A percentile compares a stretch with the other conserved stretches of the same genome.
phyloP scores from a whole-genome alignment of 2,797 vertebrate species.

The Aulostomus chinensis region DNA sequence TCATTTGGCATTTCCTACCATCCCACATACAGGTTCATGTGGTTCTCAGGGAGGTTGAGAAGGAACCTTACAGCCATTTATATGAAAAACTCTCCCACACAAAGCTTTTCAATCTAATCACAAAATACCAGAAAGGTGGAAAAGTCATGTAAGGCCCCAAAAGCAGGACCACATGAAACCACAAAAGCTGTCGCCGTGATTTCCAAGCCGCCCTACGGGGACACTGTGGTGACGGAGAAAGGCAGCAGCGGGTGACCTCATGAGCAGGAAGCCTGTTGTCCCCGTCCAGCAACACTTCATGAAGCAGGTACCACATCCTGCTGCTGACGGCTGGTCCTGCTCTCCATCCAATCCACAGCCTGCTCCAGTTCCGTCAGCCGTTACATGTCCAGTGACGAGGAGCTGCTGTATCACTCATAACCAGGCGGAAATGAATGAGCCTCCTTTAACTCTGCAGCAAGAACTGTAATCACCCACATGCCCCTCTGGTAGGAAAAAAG shows the following conservation, averaged over 20 bases:
- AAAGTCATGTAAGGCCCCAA: conserved; percentile 38
- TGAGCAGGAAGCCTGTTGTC: conserved; percentile 57
- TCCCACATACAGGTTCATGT: too few relatives aligned
- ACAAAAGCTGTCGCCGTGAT: conserved; percentile 19
- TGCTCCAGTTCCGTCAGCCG: conserved; percentile 44
- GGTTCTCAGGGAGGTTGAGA: not conserved
- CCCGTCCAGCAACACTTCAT: conserved; percentile 75
- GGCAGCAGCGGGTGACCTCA: conserved; percentile 50
- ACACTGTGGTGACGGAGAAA: conserved; percentile 9
- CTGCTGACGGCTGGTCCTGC: conserved; percentile 41
- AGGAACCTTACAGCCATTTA: conserved; percentile 4
- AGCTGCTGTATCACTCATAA: conserved; percentile 34
- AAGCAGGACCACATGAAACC: conserved; percentile 40
- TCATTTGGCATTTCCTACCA: too few relatives aligned
- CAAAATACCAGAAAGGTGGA: conserved; percentile 44
- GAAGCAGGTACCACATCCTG: conserved; percentile 61
- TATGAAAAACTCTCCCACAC: too few relatives aligned
- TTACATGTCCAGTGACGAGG: conserved; percentile 30
- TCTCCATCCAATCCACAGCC: conserved; percentile 48
- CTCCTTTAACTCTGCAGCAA: conserved; percentile 48
- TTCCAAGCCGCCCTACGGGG: conserved; percentile 15
- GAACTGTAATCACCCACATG: conserved; percentile 36
- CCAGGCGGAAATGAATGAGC: conserved; percentile 42
- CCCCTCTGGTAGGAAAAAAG: conserved; percentile 20
- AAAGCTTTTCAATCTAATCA: conserved; percentile 25